Evolutionary conservation across 2,888 invertebrate genomes (phyloP), one percentile per base, ranked within the genome.

Genomic region (Cacoxenus indagator): DNA sequence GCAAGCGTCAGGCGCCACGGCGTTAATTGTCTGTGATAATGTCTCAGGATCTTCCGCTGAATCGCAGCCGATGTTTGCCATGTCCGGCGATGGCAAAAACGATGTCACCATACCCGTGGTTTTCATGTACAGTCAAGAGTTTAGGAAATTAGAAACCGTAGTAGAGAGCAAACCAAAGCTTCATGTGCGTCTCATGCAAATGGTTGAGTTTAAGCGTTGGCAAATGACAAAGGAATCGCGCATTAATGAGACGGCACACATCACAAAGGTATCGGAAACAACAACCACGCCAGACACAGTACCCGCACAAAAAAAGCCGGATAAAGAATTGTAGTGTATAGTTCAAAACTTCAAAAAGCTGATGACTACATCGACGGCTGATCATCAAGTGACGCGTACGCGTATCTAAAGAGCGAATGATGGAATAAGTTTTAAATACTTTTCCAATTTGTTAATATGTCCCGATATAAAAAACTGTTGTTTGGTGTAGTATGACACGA

Each of bases 51-150:
- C 95, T 43, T 93, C 94, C 66, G 91, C 93, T 54, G 91, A 92
- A 31, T 92, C 90, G 64, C 93, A 95, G 1, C 93, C 95, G 0
- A 91, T 97, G 89, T 99, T 99, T 89, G 96, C 97, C 4, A 98
- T 99, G 98, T 96, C 97, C 0, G 97, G 97, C 1, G 98, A 98
- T 88, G 96, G 96, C 0, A 91, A 89, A 1, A 93, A 95, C 75
- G 95, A 97, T 85, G 94, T 98, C 6, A 91, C 89, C 74, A 96
- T 98, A 83, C 96, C 97, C 0, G 91, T 96, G n/a, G 94, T 97
- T 8, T 98, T 98, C 86, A 90, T 98, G 66, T 98, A 95, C 86
- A 91, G 92, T 5, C 90, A 91, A 70, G 96, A 97, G 87, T 95
- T 94, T 1, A 87, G 67, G 19, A 90, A 91, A 75, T 88, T 97